Evolutionary conservation across 1,140 invertebrate genomes (phyloP), one percentile per base, ranked within the genome.

Genomic region (Bombus vancouverensis): DNA sequence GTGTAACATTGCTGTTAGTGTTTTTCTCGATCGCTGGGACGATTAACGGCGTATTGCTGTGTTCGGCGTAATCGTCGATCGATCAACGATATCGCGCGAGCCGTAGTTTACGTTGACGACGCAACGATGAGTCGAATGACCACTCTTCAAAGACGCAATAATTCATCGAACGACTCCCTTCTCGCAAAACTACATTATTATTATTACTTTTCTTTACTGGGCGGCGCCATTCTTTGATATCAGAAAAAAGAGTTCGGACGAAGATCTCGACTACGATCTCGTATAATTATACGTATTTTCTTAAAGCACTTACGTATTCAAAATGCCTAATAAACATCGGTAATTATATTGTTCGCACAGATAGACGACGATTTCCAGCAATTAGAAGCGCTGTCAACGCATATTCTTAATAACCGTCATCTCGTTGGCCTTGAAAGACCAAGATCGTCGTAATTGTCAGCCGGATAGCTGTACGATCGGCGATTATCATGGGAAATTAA

Each of bases 21-120:
- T 39, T 39, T 39, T 28, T 42, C 10, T 59, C 47, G 70, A 81
- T 74, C 37, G 6, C n/a, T 18, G 4, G 13, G 3, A 47, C 78
- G 78, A 81, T 81, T 57, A 47, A 13, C 37, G 12, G 1, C 12
- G n/a, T 65, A 62, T 73, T 32, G 39, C 6, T 44, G 12, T 32
- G 28, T 42, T 72, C 39, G 9, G 10, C 62, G 81, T 57, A 68
- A 83, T 76, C 73, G 15, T 28, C 44, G 73, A 77, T 77, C 34
- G 62, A 57, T 53, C 73, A 28, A 39, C 37, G 71, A 76, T 83
- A 66, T 42, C 42, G 72, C 28, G 13, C 0, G 9, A 34, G 42
- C 47, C 47, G 6, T 13, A 37, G 28, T 76, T 66, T 22, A 53
- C 32, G 39, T 12, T 59, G n/a, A 37, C 32, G 25, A 25, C 47